phyloP scores from a whole-genome alignment of 2,797 vertebrate genomes.

The Bovichtus diacanthus region DNA sequence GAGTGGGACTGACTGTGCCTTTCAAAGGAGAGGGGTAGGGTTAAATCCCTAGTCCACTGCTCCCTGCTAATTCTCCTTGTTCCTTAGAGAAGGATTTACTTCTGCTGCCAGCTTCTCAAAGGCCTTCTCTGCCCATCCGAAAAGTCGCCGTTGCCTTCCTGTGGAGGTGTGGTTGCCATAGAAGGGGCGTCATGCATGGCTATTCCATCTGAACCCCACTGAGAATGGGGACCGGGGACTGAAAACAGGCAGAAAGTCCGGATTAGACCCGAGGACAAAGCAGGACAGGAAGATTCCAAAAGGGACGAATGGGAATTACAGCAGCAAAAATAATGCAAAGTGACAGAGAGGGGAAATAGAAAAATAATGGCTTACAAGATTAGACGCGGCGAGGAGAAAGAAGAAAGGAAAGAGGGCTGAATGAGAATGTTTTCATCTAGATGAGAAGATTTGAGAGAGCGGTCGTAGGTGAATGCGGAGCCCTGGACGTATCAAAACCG shows the following conservation, averaged over 20 bases:
- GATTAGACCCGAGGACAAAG: conserved; percentile 93
- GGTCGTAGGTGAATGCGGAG: conserved; percentile 79
- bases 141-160: conserved; percentile 93
- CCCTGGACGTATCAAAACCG: conserved; percentile 79
- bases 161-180: conserved; percentile 97
- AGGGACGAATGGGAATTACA: conserved; percentile 96
- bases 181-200: conserved; percentile 93
- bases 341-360: conserved; percentile 96
- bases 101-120: conserved; percentile 94
- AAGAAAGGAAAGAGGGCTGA: conserved; percentile 82
- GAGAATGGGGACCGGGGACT: conserved; percentile 87
- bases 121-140: conserved; percentile 90
- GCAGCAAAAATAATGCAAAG: conserved; percentile 95
- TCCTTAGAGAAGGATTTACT: conserved; percentile 97
- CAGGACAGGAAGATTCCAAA: conserved; percentile 95
- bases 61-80: conserved; percentile 97
- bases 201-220: conserved; percentile 91
- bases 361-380: conserved; percentile 94
- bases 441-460: conserved; percentile 84
- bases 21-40: conserved; percentile 91
- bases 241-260: conserved; percentile 90
- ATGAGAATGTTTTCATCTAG: conserved; percentile 90
- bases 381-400: conserved; percentile 81
- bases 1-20: conserved; percentile 93
- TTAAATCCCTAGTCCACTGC: conserved; percentile 95